Conservation (phyloP, 2,888 invertebrate genomes). For the Scaptomyza caliginosa region DNA sequence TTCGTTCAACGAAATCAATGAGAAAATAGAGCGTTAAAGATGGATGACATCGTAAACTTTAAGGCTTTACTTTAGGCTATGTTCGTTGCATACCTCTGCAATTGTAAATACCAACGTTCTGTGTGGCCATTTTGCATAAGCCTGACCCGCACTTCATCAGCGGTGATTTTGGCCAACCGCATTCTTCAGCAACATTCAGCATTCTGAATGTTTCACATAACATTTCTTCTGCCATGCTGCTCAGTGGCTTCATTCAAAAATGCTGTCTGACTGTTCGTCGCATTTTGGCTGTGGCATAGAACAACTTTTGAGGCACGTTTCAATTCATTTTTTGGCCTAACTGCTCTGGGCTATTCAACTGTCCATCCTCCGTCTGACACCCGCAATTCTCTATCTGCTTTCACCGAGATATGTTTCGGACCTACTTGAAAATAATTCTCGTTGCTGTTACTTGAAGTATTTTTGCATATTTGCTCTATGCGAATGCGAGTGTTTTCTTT, state of each 20-base stretch:
- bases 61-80: neutral
- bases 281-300: constrained; percentile 53
- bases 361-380: neutral
- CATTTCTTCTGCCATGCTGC: neutral
- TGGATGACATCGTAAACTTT: too few species aligned
- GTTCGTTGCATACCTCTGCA: neutral
- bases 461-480: constrained; percentile 42
- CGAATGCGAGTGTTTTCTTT: constrained; percentile 32
- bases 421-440: constrained; percentile 36
- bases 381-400: neutral
- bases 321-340: constrained; percentile 56
- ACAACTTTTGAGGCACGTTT: constrained; percentile 61
- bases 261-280: constrained; percentile 29
- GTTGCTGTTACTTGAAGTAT: constrained; percentile 36
- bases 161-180: constrained; percentile 1
- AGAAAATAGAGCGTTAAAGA: too few species aligned
- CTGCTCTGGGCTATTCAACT: constrained; percentile 15
- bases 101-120: constrained; percentile 5
- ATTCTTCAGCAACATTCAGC: constrained; percentile 3
- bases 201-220: neutral
- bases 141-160: constrained; percentile 20
- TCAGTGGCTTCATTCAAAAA: constrained; percentile 14
- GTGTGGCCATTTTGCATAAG: constrained; percentile 35
- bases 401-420: constrained; percentile 16
- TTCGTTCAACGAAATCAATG: too few species aligned